Percentiles rank a stretch among this genome's conserved stretches.
Evolutionary conservation across 2,797 vertebrate species (phyloP).

Genomic region (Chelon labrosus): DNA sequence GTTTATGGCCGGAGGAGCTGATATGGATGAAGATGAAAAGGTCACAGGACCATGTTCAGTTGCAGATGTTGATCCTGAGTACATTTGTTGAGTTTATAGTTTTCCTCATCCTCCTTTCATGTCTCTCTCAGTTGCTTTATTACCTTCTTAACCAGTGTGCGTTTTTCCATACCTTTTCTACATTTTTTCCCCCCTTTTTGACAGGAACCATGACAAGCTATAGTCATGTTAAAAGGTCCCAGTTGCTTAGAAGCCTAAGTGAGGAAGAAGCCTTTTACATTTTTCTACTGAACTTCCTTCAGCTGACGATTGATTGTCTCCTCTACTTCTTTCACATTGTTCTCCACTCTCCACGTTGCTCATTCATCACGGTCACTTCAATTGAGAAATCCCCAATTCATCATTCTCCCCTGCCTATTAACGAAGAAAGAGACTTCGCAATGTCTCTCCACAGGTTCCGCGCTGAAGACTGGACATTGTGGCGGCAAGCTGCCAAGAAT

Average conservation of each 20-base stretch:
- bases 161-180: constrained; percentile 24
- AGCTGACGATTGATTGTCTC: constrained; percentile 39
- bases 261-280: constrained; percentile 19
- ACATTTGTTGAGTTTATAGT: constrained; percentile 15
- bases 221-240: background rate
- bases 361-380: constrained; percentile 23
- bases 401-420: background rate
- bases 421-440: constrained; percentile 28
- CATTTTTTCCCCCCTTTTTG: constrained; percentile 9
- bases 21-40: constrained; percentile 49
- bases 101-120: constrained; percentile 2
- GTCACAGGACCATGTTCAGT: constrained; percentile 21
- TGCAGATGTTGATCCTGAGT: constrained; percentile 42
- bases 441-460: constrained; percentile 28
- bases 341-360: background rate
- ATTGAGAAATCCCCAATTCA: background rate
- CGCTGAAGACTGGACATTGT: constrained; percentile 29
- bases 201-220: constrained; percentile 13
- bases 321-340: background rate
- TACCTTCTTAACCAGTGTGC: constrained; percentile 3
- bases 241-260: constrained; percentile 26
- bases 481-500: constrained; percentile 56
- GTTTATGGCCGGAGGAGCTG: constrained; percentile 40
- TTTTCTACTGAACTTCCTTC: background rate
- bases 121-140: background rate